Conservation (phyloP, 2,113 vertebrate genomes). For the Phylloscopus trochiloides region DNA sequence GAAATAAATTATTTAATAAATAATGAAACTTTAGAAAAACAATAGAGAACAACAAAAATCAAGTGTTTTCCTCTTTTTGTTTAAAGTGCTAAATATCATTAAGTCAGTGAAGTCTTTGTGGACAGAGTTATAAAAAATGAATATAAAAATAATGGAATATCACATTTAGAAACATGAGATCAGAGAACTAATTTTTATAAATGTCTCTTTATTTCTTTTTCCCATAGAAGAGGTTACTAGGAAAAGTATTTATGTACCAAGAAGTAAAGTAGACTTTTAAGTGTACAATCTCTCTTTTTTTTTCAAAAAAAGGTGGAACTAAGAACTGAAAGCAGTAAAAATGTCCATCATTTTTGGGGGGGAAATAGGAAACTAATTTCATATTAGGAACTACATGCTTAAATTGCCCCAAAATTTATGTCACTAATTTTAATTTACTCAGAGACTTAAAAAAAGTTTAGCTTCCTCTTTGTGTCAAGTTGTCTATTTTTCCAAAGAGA, state of each 20-base stretch:
- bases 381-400: neutral
- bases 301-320: neutral
- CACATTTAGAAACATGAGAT: neutral
- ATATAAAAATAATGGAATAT: neutral
- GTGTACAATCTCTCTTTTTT: neutral
- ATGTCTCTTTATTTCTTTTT: neutral
- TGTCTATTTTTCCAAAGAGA: neutral
- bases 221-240: neutral
- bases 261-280: neutral
- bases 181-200: neutral
- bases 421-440: neutral
- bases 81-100: neutral
- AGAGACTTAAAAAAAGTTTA: neutral
- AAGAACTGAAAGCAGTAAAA: neutral
- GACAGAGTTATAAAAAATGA: neutral
- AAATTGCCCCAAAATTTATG: neutral
- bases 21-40: neutral
- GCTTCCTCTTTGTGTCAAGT: neutral
- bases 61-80: neutral
- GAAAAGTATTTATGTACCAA: neutral
- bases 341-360: accelerated
- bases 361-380: neutral
- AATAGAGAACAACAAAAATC: neutral
- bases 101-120: neutral
- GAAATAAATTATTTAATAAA: neutral